These are phyloP conservation scores for Darevskia mixta DNA, from an alignment of 2,797 vertebrate genomes.

Conservation along the genomic window DNA sequence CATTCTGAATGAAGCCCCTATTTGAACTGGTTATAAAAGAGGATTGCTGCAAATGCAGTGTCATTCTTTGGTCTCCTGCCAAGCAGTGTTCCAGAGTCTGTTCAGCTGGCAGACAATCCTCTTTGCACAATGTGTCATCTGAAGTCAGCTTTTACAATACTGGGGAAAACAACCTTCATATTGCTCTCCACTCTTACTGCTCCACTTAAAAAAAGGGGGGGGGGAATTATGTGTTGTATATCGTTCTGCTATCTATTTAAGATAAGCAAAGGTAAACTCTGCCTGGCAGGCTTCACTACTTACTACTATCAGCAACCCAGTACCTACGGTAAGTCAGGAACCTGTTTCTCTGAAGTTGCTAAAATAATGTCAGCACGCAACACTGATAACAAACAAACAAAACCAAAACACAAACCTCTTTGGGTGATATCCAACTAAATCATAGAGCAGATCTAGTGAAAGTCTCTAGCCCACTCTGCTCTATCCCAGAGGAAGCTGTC, in stretches of 20 bases:
- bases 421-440: too few relatives aligned
- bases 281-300: not conserved
- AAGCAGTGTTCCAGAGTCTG: not conserved
- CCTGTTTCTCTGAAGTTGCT: too few relatives aligned
- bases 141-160: constrained; percentile 5
- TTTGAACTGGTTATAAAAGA: constrained; percentile 14
- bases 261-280: not conserved
- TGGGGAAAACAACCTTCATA: not conserved
- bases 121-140: constrained; percentile 19
- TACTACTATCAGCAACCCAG: not conserved
- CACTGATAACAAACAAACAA: too few relatives aligned
- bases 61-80: constrained; percentile 13
- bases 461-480: too few relatives aligned
- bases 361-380: too few relatives aligned
- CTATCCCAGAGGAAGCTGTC: too few relatives aligned
- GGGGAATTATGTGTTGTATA: not conserved
- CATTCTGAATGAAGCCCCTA: constrained; percentile 12
- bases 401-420: too few relatives aligned
- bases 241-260: not conserved
- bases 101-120: constrained; percentile 23
- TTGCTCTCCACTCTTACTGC: not conserved
- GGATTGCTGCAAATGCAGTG: constrained; percentile 20
- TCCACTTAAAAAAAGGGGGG: not conserved
- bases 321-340: not conserved
- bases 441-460: too few relatives aligned